A percentile compares a stretch with the other conserved stretches of the same genome.
Evolutionary conservation across 2,797 vertebrate genomes (phyloP).

Genomic region (Sus cebifrons): DNA sequence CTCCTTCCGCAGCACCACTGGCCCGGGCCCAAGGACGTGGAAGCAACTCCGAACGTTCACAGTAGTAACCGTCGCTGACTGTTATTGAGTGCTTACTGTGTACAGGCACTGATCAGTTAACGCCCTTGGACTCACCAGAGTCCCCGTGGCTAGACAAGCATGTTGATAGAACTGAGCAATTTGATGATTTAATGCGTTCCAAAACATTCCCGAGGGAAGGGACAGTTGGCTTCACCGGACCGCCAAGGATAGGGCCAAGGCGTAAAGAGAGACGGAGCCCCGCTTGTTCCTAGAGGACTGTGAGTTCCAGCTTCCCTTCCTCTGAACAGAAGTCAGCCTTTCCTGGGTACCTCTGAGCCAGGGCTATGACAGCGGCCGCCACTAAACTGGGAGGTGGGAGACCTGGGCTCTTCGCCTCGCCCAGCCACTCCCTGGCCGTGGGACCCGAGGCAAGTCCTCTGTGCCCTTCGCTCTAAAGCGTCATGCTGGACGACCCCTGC

Average conservation of each 20-base stretch:
- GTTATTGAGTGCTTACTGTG: background rate
- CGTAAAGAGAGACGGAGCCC: background rate
- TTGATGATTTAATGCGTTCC: background rate
- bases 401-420: background rate
- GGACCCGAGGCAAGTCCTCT: background rate
- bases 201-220: background rate
- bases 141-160: background rate
- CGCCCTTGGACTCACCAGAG: background rate
- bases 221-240: background rate
- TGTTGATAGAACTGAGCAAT: background rate
- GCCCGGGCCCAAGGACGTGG: background rate
- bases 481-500: background rate
- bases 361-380: background rate
- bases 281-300: background rate
- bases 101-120: background rate
- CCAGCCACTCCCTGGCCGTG: background rate
- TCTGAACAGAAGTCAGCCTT: background rate
- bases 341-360: background rate
- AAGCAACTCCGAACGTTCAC: background rate
- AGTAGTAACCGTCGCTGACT: background rate
- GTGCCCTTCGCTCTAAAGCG: background rate
- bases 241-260: background rate
- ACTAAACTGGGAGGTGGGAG: background rate
- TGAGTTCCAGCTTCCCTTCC: background rate
- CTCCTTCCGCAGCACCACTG: background rate